These are phyloP conservation scores for Phragmatobia fuliginosa DNA, from an alignment of 2,888 invertebrate genomes.

Conservation along the genomic window DNA sequence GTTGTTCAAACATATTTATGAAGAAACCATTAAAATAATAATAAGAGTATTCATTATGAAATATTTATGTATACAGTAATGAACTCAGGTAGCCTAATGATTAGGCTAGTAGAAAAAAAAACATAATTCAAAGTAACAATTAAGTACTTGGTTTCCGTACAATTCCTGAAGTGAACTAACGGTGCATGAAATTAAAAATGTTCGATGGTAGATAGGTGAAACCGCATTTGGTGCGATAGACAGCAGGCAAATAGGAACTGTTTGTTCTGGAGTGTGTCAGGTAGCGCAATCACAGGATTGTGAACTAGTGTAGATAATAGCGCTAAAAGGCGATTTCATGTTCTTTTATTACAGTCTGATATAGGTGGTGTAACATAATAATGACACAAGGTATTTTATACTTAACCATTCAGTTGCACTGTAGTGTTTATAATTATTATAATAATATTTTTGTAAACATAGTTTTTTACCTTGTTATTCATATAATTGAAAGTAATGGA, in stretches of 20 bases:
- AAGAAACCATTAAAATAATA: background rate
- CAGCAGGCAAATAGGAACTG: conserved; percentile 75
- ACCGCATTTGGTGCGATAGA: conserved; percentile 62
- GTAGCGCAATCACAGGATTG: conserved; percentile 49
- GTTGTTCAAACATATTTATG: background rate
- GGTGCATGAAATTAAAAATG: conserved; percentile 81
- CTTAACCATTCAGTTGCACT: no score
- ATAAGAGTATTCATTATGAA: no score
- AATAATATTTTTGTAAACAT: no score
- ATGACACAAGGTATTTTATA: no score
- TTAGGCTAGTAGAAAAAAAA: background rate
- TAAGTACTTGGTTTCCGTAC: conserved; percentile 29
- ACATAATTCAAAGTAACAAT: background rate
- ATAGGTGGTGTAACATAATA: background rate
- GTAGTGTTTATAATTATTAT: no score
- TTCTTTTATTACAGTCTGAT: background rate
- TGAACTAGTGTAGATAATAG: conserved; percentile 15
- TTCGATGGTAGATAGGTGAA: conserved; percentile 59
- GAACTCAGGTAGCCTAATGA: no score
- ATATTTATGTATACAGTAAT: no score
- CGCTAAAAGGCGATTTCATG: conserved; percentile 44
- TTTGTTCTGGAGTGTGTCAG: conserved; percentile 70
- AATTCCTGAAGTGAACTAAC: conserved; percentile 59
- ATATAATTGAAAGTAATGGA: no score
- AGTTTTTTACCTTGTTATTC: no score